A percentile compares a stretch with the other conserved stretches of the same genome.
phyloP scores from a whole-genome alignment of 2,113 vertebrate genomes.

The Chloroceryle aenea region DNA sequence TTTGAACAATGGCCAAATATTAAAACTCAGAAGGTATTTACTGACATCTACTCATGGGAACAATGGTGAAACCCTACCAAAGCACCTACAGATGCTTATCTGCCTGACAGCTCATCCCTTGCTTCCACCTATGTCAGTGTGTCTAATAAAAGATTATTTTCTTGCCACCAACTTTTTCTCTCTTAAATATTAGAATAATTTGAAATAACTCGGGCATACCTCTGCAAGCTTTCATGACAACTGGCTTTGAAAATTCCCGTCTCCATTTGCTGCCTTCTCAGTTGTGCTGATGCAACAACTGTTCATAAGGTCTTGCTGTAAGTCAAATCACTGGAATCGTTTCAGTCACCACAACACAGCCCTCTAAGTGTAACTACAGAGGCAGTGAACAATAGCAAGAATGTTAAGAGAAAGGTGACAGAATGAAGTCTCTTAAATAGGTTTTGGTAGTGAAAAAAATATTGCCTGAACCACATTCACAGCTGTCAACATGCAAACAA shows the following conservation, averaged over 20 bases:
- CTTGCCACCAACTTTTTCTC: neutral
- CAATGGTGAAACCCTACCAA: neutral
- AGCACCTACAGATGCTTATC: neutral
- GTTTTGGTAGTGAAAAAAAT: neutral
- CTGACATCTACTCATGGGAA: neutral
- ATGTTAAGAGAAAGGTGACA: neutral
- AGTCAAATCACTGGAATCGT: neutral
- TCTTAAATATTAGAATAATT: neutral
- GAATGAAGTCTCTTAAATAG: neutral
- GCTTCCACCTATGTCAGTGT: neutral
- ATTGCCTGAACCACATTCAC: neutral
- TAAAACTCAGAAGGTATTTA: neutral
- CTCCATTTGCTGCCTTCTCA: neutral
- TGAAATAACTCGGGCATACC: neutral
- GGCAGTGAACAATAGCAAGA: neutral
- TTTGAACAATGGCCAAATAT: neutral
- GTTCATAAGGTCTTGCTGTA: neutral
- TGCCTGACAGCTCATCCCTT: neutral
- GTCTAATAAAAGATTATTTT: neutral
- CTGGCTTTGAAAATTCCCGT: neutral
- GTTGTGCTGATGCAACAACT: neutral
- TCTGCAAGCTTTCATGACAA: neutral
- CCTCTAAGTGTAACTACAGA: neutral
- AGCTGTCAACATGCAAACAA: neutral
- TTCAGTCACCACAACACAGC: neutral